Evolutionary conservation across 2,797 vertebrate species (phyloP).

Genomic region (Rousettus madagascariensis): DNA sequence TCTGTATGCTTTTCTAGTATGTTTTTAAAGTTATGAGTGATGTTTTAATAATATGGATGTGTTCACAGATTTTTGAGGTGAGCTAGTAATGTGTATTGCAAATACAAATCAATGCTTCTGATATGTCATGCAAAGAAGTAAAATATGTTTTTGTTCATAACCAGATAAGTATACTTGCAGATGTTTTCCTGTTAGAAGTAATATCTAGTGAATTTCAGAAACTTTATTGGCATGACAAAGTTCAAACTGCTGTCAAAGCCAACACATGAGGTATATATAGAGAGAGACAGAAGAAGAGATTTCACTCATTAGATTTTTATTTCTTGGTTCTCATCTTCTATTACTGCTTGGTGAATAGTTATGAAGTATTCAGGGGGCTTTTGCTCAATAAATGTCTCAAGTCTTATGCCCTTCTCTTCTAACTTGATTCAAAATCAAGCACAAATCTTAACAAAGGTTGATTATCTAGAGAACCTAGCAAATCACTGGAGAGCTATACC

Average conservation of each 20-base stretch:
- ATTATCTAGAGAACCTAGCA: slow-evolving; percentile 43
- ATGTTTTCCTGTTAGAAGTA: slow-evolving; percentile 54
- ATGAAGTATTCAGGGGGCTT: slow-evolving; percentile 55
- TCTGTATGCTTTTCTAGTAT: background rate
- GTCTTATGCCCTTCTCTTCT: slow-evolving; percentile 56
- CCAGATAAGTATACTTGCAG: slow-evolving; percentile 63
- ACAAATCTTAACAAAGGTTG: slow-evolving; percentile 77
- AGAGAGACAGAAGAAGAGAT: slow-evolving; percentile 41
- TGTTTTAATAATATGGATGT: slow-evolving; percentile 35
- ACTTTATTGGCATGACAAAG: slow-evolving; percentile 65
- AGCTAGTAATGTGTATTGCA: background rate
- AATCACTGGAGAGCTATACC: background rate
- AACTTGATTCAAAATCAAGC: slow-evolving; percentile 67
- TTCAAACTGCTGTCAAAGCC: slow-evolving; percentile 56
- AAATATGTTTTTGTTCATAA: slow-evolving; percentile 44
- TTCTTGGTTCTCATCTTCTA: slow-evolving; percentile 52
- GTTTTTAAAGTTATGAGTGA: slow-evolving; percentile 61
- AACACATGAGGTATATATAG: slow-evolving; percentile 40
- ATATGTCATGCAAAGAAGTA: slow-evolving; percentile 45
- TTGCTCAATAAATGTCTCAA: slow-evolving; percentile 64
- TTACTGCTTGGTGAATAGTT: slow-evolving; percentile 50
- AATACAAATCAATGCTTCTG: slow-evolving; percentile 37
- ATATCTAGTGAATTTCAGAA: slow-evolving; percentile 62
- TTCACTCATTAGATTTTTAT: slow-evolving; percentile 59
- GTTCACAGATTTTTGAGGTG: slow-evolving; percentile 40